A percentile compares a stretch with the other conserved stretches of the same genome.
These are phyloP conservation scores for Motacilla alba DNA, from an alignment of 2,113 vertebrate genomes.

Conservation along the genomic window DNA sequence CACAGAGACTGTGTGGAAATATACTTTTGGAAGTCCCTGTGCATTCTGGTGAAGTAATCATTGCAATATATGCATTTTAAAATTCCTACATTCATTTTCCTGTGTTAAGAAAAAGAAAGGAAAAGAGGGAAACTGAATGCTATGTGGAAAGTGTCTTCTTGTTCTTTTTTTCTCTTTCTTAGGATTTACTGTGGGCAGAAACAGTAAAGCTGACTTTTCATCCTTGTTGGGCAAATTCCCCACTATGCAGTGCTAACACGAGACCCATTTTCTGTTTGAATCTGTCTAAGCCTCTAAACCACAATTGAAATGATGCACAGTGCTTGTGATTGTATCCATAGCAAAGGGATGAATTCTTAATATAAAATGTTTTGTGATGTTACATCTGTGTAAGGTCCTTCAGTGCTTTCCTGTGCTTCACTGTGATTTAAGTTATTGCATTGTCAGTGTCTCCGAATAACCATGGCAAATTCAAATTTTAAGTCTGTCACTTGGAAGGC, in stretches of 20 bases:
- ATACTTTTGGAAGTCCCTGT: background rate
- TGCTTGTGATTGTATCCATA: background rate
- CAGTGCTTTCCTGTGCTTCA: background rate
- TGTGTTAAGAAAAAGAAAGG: background rate
- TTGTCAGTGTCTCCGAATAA: slow-evolving; percentile 18
- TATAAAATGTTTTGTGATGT: background rate
- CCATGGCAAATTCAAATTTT: slow-evolving; percentile 15
- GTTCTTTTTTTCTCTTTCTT: background rate
- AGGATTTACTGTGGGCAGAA: background rate
- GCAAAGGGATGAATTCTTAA: background rate
- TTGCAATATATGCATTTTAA: background rate
- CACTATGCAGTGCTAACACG: background rate
- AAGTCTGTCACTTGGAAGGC: background rate
- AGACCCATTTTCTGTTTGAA: background rate
- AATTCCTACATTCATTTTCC: background rate
- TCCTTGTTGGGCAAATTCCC: background rate
- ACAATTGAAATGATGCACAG: background rate
- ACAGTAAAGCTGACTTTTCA: background rate
- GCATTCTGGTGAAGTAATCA: background rate
- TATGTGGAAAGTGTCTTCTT: background rate
- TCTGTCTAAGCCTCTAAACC: background rate
- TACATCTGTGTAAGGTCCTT: background rate
- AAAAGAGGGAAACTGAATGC: background rate
- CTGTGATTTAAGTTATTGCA: slow-evolving; percentile 5
- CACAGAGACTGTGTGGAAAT: background rate